Evolutionary conservation across 2,113 vertebrate genomes (phyloP), one percentile per base, ranked within the genome.

Genomic region (Mormyrus iriodes): DNA sequence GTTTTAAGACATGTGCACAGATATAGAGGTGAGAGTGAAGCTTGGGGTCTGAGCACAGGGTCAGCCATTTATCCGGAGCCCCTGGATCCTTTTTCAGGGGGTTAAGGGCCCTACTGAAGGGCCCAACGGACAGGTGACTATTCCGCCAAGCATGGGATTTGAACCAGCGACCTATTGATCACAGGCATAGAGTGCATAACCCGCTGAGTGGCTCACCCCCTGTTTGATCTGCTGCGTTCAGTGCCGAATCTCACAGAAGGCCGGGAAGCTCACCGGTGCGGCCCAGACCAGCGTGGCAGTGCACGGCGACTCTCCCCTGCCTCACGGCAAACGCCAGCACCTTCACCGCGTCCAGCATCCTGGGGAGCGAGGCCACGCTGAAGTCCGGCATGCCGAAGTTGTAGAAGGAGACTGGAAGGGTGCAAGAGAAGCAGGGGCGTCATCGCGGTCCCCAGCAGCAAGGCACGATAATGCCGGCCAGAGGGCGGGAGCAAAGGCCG

Each of bases 301-400:
- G 96, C 52, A 97, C 95, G 1, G 96, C 96, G 73, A 97, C 95
- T 88, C 94, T 94, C 21, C 96, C 96, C 89, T 97, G 94, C 53
- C 89, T 93, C 73, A 96, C 93, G 27, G 95, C 95, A 65, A 97
- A 97, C 4, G 94, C 93, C 92, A 96, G 91, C 90, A 96, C 96
- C 69, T 97, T 97, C 89, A 97, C 96, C 2, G 91, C 95, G 61
- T 97, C 95, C 65, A 97, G 90, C 49, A 97, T 92, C 79, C 92
- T 92, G 7, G 94, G 92, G 52, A 96, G 92, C 85, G 96, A 94
- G 0, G 95, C 94, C 73, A 96, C 95, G 0, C 95, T 94, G 52
- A 96, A 97, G 91, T 97, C 96, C 73, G 95, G 93, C 95, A 97
- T 96, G 85, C 95, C 96, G 88, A 97, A 97, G 95, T 97, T 97